Percentiles rank a stretch among this genome's conserved stretches.
Evolutionary conservation across 1,140 invertebrate genomes (phyloP).

Genomic region (Papilio polytes): DNA sequence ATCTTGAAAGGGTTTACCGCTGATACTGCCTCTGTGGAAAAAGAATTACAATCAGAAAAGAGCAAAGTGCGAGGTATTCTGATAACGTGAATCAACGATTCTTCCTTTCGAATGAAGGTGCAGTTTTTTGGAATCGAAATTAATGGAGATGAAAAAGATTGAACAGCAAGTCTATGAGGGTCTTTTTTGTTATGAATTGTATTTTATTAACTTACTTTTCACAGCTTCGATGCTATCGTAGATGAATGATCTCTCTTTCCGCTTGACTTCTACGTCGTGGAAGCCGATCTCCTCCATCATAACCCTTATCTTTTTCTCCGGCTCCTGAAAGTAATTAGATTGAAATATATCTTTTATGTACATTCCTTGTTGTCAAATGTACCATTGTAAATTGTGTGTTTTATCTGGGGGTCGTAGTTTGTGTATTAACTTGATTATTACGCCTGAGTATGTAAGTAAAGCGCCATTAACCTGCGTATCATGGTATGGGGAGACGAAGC

Average conservation of each 20-base stretch:
- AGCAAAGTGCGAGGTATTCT: not conserved
- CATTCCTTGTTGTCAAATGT: not conserved
- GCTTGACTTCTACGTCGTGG: slow-evolving; percentile 86
- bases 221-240: slow-evolving; percentile 85
- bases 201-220: slow-evolving; percentile 83
- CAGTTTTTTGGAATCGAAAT: no score
- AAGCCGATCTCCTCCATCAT: slow-evolving; percentile 88
- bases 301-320: slow-evolving; percentile 85
- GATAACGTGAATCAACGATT: not conserved
- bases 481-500: slow-evolving; percentile 88
- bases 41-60: slow-evolving; percentile 10
- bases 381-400: not conserved
- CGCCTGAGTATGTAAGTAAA: not conserved
- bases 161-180: no score
- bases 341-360: not conserved
- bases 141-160: no score
- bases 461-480: slow-evolving; percentile 70
- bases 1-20: slow-evolving; percentile 92
- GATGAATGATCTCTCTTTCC: slow-evolving; percentile 86
- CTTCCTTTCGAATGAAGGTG: not conserved
- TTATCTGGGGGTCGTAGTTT: not conserved
- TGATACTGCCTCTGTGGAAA: slow-evolving; percentile 85
- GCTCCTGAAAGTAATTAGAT: slow-evolving; percentile 72
- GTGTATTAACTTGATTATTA: not conserved
- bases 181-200: no score